These are phyloP conservation scores for Euwallacea fornicatus DNA, from an alignment of 1,140 invertebrate genomes.

Conservation along the genomic window DNA sequence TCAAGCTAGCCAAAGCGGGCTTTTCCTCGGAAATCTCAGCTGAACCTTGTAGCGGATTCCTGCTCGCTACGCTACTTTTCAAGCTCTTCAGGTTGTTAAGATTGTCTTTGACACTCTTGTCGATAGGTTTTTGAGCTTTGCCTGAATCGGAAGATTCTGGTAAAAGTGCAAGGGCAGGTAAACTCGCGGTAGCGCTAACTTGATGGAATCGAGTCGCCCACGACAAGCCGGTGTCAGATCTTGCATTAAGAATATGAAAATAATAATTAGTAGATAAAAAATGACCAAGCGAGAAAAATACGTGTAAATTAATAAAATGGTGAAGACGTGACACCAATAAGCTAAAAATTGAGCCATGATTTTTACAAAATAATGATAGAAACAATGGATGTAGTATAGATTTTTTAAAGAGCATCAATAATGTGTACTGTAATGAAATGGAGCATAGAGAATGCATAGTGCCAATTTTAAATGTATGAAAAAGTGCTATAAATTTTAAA, in stretches of 20 bases:
- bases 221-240: constrained; percentile 55
- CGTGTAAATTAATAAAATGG: not conserved
- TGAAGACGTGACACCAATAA: too few species aligned
- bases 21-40: not conserved
- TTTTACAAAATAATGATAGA: too few species aligned
- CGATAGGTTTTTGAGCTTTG: constrained; percentile 41
- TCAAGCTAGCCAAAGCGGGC: constrained; percentile 5
- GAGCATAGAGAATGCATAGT: too few species aligned
- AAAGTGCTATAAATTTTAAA: too few species aligned
- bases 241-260: not conserved
- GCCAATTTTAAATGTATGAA: too few species aligned
- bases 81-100: constrained; percentile 57
- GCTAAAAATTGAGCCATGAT: too few species aligned
- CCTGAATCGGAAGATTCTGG: constrained; percentile 52
- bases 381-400: too few species aligned
- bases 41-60: constrained; percentile 29
- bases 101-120: constrained; percentile 51
- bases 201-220: constrained; percentile 69
- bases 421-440: too few species aligned
- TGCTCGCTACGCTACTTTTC: constrained; percentile 53
- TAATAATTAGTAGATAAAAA: too few species aligned
- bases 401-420: too few species aligned
- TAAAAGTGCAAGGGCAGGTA: constrained; percentile 61
- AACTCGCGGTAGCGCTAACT: constrained; percentile 66
- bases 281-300: too few species aligned